Conservation (phyloP, 2,113 vertebrate genomes). For the Henicopernis longicauda region DNA sequence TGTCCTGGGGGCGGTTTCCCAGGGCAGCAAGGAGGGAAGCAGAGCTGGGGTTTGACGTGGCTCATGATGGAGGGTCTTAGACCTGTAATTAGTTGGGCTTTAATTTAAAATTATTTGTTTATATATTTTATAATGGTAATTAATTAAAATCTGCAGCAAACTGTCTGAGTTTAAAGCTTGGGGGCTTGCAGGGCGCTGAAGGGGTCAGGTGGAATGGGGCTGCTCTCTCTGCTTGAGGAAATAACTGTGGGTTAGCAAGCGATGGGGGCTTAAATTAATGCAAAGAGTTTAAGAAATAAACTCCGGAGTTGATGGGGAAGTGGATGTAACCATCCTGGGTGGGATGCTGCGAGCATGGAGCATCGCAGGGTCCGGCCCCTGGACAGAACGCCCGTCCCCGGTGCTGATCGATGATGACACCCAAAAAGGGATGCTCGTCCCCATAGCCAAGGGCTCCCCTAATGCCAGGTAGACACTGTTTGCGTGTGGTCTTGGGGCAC, state of each 20-base stretch:
- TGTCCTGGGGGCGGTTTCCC: not conserved
- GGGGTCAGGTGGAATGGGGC: not conserved
- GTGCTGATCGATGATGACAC: not conserved
- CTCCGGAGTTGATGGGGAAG: not conserved
- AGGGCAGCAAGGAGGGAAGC: not conserved
- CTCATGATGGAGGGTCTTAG: not conserved
- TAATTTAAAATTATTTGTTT: too few relatives aligned
- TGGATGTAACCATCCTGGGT: rapidly evolving
- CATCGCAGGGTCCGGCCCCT: too few relatives aligned
- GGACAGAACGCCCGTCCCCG: rapidly evolving
- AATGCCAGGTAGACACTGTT: not conserved
- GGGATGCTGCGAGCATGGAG: not conserved
- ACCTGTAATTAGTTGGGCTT: not conserved
- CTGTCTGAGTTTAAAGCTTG: not conserved
- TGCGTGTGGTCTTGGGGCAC: not conserved
- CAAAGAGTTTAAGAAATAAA: not conserved
- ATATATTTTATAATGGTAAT: too few relatives aligned
- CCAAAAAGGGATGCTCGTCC: not conserved
- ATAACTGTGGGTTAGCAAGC: rapidly evolving
- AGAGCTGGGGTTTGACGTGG: not conserved
- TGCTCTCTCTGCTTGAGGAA: not conserved
- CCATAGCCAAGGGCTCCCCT: rapidly evolving
- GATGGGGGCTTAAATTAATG: not conserved
- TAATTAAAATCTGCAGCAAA: not conserved
- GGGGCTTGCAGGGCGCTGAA: not conserved